A percentile compares a stretch with the other conserved stretches of the same genome.
These are phyloP conservation scores for Ascidia mentula DNA, from an alignment of 23 tunicate genomes.

Conservation along the genomic window DNA sequence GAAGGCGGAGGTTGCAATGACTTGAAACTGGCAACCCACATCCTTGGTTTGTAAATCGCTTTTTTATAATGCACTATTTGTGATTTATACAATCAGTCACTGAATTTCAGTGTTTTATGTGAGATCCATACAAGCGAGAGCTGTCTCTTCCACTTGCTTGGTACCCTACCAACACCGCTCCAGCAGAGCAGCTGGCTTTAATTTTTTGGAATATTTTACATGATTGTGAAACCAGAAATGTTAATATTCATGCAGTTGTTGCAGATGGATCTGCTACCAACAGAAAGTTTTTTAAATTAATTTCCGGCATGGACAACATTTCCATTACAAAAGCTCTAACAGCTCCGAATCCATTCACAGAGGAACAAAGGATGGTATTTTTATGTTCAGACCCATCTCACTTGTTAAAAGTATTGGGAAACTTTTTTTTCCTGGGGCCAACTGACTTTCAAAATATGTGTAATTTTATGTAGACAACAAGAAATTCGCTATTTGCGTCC, in stretches of 20 bases:
- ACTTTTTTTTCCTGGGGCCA: not conserved
- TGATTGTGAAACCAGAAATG: slow-evolving; percentile 18
- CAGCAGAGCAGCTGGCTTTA: slow-evolving; percentile 2
- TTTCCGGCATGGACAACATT: not conserved
- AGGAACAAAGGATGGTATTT: not conserved
- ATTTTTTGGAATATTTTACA: slow-evolving; percentile 18
- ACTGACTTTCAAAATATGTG: not conserved
- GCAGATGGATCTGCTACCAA: not conserved
- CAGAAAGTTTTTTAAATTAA: not conserved
- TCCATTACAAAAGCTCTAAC: not conserved
- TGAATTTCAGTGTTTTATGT: slow-evolving; percentile 17
- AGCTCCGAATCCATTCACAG: slow-evolving; percentile 7
- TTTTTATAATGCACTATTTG: not conserved
- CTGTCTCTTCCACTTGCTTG: slow-evolving; percentile 29
- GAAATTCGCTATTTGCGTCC: slow-evolving; percentile 20
- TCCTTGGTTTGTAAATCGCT: not conserved
- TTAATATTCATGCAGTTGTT: slow-evolving; percentile 25
- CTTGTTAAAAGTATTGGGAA: not conserved
- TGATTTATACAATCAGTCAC: not conserved
- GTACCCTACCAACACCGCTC: slow-evolving; percentile 28
- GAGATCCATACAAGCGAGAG: not conserved
- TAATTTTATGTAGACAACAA: slow-evolving; percentile 10
- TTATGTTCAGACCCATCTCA: slow-evolving; percentile 19
- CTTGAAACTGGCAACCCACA: not conserved
- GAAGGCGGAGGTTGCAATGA: not conserved